Conservation (phyloP, 2,797 vertebrate species). For the Linurgus olivaceus region DNA sequence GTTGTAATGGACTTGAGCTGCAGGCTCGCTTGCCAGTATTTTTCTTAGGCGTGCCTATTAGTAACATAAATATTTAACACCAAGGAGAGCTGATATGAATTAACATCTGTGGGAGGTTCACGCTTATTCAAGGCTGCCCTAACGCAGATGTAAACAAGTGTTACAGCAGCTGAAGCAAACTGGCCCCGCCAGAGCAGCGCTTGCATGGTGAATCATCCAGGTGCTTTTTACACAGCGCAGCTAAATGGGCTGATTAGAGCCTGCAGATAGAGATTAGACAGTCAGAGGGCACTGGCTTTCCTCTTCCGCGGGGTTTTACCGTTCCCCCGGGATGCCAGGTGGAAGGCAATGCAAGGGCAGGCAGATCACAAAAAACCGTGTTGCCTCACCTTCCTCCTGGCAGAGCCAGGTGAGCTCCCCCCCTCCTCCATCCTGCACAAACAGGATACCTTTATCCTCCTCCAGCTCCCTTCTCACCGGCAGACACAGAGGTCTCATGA, state of each 20-base stretch:
- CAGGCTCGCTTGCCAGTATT: background rate
- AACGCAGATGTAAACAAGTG: background rate
- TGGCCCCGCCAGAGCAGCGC: background rate
- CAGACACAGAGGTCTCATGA: background rate
- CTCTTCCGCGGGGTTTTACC: background rate
- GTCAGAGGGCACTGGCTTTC: background rate
- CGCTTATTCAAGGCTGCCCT: background rate
- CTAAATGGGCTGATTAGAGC: background rate
- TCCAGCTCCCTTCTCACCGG: background rate
- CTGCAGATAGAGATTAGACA: background rate
- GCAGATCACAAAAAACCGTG: background rate
- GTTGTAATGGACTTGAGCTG: background rate
- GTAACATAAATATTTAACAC: conserved; percentile 27
- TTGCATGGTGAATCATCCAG: background rate
- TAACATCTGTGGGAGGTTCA: conserved; percentile 19
- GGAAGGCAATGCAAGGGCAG: background rate
- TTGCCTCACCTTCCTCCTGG: background rate
- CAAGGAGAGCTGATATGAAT: conserved; percentile 37
- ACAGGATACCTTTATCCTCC: background rate
- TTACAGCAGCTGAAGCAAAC: background rate
- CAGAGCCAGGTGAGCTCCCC: background rate
- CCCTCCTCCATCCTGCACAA: background rate
- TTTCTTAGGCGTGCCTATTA: conserved; percentile 45
- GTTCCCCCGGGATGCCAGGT: background rate
- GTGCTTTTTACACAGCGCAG: background rate